Evolutionary conservation across 2,797 vertebrate genomes (phyloP).

Genomic region (Onychomys leucogaster): DNA sequence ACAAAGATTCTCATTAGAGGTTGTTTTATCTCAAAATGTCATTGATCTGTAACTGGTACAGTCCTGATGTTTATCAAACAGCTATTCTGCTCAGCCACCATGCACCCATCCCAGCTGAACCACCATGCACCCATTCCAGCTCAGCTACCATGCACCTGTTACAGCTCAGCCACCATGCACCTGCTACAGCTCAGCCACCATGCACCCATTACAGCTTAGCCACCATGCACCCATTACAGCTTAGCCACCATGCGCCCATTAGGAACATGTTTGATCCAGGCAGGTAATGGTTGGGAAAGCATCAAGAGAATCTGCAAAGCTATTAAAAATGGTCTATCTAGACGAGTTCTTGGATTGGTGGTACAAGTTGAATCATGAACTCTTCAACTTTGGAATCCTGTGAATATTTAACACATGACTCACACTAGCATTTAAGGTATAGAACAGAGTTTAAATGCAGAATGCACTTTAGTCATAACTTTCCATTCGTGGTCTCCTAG

Average conservation of each 20-base stretch:
- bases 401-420: constrained; percentile 34
- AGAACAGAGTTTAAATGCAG: constrained; percentile 54
- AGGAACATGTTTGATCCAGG: background rate
- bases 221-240: too few species aligned
- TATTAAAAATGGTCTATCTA: background rate
- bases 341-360: background rate
- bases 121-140: too few species aligned
- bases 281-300: background rate
- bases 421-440: constrained; percentile 28
- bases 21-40: constrained; percentile 3
- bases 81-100: background rate
- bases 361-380: constrained; percentile 31
- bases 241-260: background rate
- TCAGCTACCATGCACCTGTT: background rate
- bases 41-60: background rate
- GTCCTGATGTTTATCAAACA: constrained; percentile 12
- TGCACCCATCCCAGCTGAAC: background rate
- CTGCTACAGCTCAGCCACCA: too few species aligned
- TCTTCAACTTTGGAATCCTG: constrained; percentile 54
- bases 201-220: too few species aligned
- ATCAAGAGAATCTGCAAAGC: background rate
- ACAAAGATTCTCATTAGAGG: background rate
- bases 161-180: background rate
- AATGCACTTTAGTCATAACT: constrained; percentile 43
- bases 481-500: constrained; percentile 66